Conservation (phyloP, 35 echinoderm and acorn worm genomes). For the Ptychodera flava region DNA sequence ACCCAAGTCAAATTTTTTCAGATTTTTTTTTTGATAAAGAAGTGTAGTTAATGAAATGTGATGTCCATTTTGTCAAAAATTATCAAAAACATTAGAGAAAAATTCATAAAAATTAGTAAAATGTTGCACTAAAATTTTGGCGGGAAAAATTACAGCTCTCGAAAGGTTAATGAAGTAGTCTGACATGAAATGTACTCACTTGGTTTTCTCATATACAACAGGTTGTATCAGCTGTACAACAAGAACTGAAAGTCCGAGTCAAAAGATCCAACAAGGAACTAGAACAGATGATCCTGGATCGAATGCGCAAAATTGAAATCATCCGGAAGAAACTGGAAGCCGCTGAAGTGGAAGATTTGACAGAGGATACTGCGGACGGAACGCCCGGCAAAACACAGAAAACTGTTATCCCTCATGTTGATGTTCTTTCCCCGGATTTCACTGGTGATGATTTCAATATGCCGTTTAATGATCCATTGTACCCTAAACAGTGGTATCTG, state of each 20-base stretch:
- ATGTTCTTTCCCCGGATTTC: constrained; percentile 45
- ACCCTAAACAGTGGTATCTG: constrained; percentile 76
- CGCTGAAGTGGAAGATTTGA: background rate
- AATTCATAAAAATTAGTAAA: too few species aligned
- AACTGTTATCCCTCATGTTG: background rate
- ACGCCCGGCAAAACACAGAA: background rate
- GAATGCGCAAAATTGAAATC: constrained; percentile 12
- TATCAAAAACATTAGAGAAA: too few species aligned
- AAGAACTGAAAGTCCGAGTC: background rate
- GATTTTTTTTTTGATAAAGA: too few species aligned
- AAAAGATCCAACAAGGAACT: background rate
- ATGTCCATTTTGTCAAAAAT: too few species aligned
- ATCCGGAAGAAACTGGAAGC: background rate
- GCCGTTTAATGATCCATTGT: constrained; percentile 68
- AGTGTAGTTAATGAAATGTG: too few species aligned
- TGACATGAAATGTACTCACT: too few species aligned
- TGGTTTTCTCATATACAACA: background rate
- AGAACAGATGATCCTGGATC: constrained; percentile 36
- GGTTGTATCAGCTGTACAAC: background rate
- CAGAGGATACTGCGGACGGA: background rate
- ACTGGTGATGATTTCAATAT: constrained; percentile 60
- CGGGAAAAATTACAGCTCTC: too few species aligned
- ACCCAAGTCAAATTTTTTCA: too few species aligned
- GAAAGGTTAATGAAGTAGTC: too few species aligned
- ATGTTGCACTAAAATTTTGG: too few species aligned